Percentiles rank a stretch among this genome's conserved stretches.
Conservation (phyloP, 2,888 invertebrate genomes). For the Orchesellides sinensis region DNA sequence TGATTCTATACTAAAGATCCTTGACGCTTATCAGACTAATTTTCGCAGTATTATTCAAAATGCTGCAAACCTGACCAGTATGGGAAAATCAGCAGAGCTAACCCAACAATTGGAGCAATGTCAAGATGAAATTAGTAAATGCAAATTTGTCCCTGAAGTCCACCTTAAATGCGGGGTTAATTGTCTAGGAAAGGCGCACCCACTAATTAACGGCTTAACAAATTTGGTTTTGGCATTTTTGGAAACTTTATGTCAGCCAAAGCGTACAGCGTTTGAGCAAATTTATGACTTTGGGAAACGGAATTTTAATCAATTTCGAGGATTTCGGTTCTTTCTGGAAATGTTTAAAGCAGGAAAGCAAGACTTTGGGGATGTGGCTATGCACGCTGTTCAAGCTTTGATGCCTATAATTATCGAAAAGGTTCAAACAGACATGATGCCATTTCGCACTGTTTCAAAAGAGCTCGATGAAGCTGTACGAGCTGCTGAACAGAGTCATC, state of each 20-base stretch:
- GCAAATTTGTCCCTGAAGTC: background rate
- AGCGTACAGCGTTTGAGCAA: conserved; percentile 15
- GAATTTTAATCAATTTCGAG: background rate
- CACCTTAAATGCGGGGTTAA: conserved; percentile 20
- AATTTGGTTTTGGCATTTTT: background rate
- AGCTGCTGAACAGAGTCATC: background rate
- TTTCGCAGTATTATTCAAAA: background rate
- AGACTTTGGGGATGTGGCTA: background rate
- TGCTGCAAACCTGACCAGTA: conserved; percentile 1
- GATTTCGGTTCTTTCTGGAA: conserved; percentile 3
- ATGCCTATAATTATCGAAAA: conserved; percentile 18
- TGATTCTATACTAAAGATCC: background rate
- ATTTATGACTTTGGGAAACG: background rate
- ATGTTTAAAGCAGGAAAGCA: background rate
- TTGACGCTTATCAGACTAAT: conserved; percentile 26
- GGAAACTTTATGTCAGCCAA: conserved; percentile 11
- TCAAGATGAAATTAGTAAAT: background rate
- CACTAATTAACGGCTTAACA: background rate
- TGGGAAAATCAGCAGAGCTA: background rate
- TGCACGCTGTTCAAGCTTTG: background rate
- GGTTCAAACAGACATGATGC: conserved; percentile 31
- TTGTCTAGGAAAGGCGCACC: conserved; percentile 11
- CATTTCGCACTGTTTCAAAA: background rate
- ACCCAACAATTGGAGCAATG: conserved; percentile 14
- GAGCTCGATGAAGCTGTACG: background rate